Evolutionary conservation across 2,113 vertebrate genomes (phyloP), one percentile per base, ranked within the genome.

Genomic region (Sorex araneus): DNA sequence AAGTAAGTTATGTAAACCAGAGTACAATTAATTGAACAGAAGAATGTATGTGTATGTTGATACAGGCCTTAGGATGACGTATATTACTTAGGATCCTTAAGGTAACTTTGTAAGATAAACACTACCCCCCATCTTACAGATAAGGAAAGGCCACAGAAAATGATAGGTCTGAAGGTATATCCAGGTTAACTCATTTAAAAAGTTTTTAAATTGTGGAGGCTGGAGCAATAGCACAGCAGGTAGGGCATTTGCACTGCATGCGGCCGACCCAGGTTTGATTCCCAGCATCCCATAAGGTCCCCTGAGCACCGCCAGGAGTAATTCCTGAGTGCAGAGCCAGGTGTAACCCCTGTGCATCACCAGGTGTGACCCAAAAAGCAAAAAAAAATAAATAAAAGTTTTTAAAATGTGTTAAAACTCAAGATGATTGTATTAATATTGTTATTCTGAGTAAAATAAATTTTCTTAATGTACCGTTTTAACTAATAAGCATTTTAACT

Each of bases 1-100:
- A 89, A 92, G 96, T 95, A 95, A 96, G 95, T 97, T 88, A 69
- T 79, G 5, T 87, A 23, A 16, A 63, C 34, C 34, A 86, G 8
- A 57, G 74, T 78, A 21, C 40, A 82, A 1, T 60, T 16, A 69
- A 19, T 60, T 54, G 57, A 30, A 30, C 60, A 45, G 23, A 28
- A 85, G 30, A 78, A 32, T 77, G 25, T 77, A 43, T 63, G n/a
- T 81, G 8, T 6, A 54, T 19, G n/a, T 71, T 79, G 34, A 73
- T 57, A 71, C 18, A 88, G n/a, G 23, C 8, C 76, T 60, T 54
- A 54, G 54, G 15, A 54, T 88, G 70, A 28, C 81, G 6, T 85
- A 19, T 80, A 54, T 80, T 89, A 89, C 63, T 71, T 77, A 32
- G 9, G 89, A 0, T 73, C 32, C 4, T 85, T 54, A 45, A 3